Percentiles rank a stretch among this genome's conserved stretches.
Conservation (phyloP, 2,113 vertebrate species). For the Rattus rattus region DNA sequence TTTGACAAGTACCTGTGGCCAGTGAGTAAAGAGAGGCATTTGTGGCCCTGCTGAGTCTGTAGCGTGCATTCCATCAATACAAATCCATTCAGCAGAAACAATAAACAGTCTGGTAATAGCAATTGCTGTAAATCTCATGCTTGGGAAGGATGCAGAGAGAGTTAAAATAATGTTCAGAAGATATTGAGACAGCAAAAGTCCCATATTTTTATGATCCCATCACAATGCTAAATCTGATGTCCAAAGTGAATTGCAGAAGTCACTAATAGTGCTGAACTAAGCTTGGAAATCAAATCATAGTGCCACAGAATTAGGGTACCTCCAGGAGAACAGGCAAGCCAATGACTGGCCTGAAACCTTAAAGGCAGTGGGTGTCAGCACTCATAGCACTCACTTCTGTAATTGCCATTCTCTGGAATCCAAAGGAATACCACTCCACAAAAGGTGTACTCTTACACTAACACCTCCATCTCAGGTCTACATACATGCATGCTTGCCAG, state of each 20-base stretch:
- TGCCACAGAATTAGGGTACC: not conserved
- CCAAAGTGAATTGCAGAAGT: not conserved
- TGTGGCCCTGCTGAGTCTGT: not conserved
- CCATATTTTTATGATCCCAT: not conserved
- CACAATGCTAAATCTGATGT: not conserved
- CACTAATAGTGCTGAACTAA: not conserved
- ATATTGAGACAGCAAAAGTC: not conserved
- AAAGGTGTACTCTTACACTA: not conserved
- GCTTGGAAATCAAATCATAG: not conserved
- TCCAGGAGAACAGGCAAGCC: not conserved
- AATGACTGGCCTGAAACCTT: not conserved
- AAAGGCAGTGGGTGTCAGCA: not conserved
- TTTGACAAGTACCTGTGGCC: not conserved
- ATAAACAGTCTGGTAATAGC: not conserved
- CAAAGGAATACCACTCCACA: not conserved
- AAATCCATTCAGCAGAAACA: not conserved
- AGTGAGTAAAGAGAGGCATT: not conserved
- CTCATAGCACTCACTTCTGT: not conserved
- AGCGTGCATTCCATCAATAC: not conserved
- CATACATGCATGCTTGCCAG: not conserved
- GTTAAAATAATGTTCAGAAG: not conserved
- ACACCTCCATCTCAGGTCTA: too few relatives aligned
- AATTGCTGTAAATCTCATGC: not conserved
- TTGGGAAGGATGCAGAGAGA: not conserved
- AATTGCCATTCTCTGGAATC: not conserved